Percentiles rank a stretch among this genome's conserved stretches.
Evolutionary conservation across 2,113 vertebrate genomes (phyloP).

Genomic region (Cyrtonyx montezumae): DNA sequence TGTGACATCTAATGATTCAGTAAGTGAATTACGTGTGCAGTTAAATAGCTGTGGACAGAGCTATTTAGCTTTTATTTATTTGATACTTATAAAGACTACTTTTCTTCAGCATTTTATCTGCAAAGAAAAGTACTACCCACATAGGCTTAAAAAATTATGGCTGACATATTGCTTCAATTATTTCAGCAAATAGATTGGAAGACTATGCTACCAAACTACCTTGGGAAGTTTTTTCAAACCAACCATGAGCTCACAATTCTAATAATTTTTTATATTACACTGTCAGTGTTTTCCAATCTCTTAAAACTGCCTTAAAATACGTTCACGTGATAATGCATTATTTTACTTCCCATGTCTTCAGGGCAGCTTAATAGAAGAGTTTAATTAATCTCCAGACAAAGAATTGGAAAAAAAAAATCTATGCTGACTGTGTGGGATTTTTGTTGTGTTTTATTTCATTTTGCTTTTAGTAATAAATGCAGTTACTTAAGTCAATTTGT

Average conservation of each 20-base stretch:
- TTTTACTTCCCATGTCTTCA: constrained; percentile 2
- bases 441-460: neutral
- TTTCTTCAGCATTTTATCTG: neutral
- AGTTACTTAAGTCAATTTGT: constrained; percentile 7
- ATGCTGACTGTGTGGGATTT: neutral
- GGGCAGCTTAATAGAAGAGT: neutral
- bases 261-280: neutral
- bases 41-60: neutral
- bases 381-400: neutral
- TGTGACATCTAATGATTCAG: neutral
- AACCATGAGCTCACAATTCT: neutral
- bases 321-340: neutral
- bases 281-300: neutral
- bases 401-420: neutral
- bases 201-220: neutral
- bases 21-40: neutral
- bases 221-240: neutral
- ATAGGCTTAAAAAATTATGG: neutral
- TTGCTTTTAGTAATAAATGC: neutral
- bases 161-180: neutral
- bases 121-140: neutral
- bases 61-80: constrained; percentile 8
- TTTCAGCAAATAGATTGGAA: neutral
- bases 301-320: neutral
- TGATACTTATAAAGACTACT: neutral